These are phyloP conservation scores for Oryzias celebensis DNA, from an alignment of 2,113 vertebrate genomes.

Conservation along the genomic window DNA sequence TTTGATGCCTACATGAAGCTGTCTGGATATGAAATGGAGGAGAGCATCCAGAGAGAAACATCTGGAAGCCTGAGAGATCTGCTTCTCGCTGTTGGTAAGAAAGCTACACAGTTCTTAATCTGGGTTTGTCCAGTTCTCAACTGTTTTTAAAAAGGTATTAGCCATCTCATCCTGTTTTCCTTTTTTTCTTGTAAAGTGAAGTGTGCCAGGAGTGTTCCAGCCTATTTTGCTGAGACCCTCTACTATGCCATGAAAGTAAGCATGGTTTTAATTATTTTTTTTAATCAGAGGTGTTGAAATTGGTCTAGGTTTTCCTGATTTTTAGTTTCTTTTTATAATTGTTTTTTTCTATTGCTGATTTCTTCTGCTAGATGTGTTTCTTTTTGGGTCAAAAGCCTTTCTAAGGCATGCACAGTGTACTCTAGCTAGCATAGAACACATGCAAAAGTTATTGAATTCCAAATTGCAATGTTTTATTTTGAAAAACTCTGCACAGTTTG, in stretches of 20 bases:
- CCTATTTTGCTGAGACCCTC: slow-evolving; percentile 91
- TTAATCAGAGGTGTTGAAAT: too few relatives aligned
- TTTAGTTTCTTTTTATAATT: too few relatives aligned
- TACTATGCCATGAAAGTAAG: slow-evolving; percentile 90
- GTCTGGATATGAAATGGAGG: slow-evolving; percentile 91
- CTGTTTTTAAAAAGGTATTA: background rate
- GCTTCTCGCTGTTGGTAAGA: slow-evolving; percentile 90
- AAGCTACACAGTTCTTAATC: background rate
- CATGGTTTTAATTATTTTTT: background rate
- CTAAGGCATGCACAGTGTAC: too few relatives aligned
- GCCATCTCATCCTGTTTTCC: background rate
- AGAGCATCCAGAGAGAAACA: slow-evolving; percentile 92
- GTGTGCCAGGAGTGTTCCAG: slow-evolving; percentile 86
- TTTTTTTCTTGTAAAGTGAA: slow-evolving; percentile 78
- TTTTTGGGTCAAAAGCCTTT: too few relatives aligned
- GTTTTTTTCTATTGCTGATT: too few relatives aligned
- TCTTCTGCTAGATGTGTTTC: too few relatives aligned
- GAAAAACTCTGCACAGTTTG: too few relatives aligned
- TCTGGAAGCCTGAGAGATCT: slow-evolving; percentile 85
- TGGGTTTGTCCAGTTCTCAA: background rate
- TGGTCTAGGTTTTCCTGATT: too few relatives aligned
- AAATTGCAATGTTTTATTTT: too few relatives aligned
- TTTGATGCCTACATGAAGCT: slow-evolving; percentile 94
- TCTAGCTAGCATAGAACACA: too few relatives aligned
- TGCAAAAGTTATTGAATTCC: too few relatives aligned